These are phyloP conservation scores for Liopterus haemorrhoidalis DNA, from an alignment of 2,888 invertebrate genomes.

Conservation along the genomic window DNA sequence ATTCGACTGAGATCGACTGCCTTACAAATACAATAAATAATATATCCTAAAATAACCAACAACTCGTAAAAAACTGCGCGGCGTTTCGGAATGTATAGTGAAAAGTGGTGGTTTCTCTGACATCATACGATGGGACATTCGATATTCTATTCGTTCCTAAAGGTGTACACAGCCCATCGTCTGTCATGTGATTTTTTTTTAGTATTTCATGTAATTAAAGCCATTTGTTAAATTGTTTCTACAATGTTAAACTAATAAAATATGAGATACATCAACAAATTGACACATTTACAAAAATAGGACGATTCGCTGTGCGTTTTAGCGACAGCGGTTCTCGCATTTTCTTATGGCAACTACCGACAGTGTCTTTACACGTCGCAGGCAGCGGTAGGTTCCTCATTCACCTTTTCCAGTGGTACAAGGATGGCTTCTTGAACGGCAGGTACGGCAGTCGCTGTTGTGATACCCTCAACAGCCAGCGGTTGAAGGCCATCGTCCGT, in stretches of 20 bases:
- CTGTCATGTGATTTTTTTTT: constrained; percentile 11
- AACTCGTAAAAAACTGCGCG: constrained; percentile 34
- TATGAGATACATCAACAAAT: constrained; percentile 14
- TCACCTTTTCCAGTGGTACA: not conserved
- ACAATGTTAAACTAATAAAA: constrained; percentile 30
- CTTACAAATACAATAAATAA: constrained; percentile 32
- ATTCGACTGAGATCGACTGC: no score
- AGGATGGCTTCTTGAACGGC: not conserved
- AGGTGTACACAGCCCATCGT: no score
- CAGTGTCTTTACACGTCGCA: not conserved
- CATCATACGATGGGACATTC: constrained; percentile 33
- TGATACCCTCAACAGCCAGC: constrained; percentile 4
- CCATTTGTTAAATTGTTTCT: constrained; percentile 42
- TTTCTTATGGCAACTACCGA: not conserved
- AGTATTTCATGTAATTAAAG: constrained; percentile 43
- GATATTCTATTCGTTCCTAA: no score
- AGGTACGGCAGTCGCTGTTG: not conserved
- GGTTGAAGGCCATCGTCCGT: constrained; percentile 19
- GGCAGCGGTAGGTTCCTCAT: not conserved
- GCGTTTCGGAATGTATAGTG: constrained; percentile 37
- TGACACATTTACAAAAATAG: constrained; percentile 20
- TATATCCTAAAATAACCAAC: constrained; percentile 30
- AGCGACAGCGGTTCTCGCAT: constrained; percentile 10
- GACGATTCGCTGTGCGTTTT: constrained; percentile 1
- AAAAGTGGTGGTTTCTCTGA: constrained; percentile 28